Base-by-base conservation (phyloP, 2,888 invertebrate species). In the Chydorus sphaericus region DNA sequence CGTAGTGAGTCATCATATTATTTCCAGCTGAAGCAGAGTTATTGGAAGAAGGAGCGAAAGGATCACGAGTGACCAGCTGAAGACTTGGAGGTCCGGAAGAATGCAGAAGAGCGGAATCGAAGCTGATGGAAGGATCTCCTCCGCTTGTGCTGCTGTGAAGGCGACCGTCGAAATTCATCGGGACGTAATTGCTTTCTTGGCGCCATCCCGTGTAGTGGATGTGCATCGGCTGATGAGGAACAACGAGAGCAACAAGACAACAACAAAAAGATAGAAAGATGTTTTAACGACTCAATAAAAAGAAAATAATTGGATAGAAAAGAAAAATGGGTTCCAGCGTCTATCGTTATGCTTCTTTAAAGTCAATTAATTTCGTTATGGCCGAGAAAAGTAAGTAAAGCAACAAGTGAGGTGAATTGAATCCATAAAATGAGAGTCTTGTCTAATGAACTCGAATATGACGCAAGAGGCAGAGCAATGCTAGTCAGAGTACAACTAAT, bases 61-160 rank as follows among this genome's bases (percentile, higher is more conserved):
- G 44, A 28, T 44, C 44, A 14, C 44, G 44, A n/a, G n/a, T n/a
- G n/a, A n/a, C n/a, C n/a, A n/a, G n/a, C n/a, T n/a, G n/a, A 14
- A 44, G 3, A 23, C 44, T 44, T 23, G 44, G 3, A 23, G 44
- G 23, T 5, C 44, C 44, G 14, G 44, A 26, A n/a, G 23, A 28
- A 23, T 44, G 44, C 44, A n/a, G n/a, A n/a, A n/a, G n/a, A n/a
- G n/a, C n/a, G n/a, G 44, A 44, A 28, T 44, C 44, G n/a, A 44
- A 44, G 26, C 44, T 44, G 26, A 44, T 23, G 10, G 44, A 44
- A 44, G 23, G 64, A 10, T 61, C 54, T 68, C 2, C 70, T 70
- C 2, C 71, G 68, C 7, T 73, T 69, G 3, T 65, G 63, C 4
- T 74, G 71, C 50, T 78, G 65, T 44, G 33, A n/a, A 44, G 14